Evolutionary conservation across 2,797 vertebrate species (phyloP), one percentile per base, ranked within the genome.

Genomic region (Varecia variegata): DNA sequence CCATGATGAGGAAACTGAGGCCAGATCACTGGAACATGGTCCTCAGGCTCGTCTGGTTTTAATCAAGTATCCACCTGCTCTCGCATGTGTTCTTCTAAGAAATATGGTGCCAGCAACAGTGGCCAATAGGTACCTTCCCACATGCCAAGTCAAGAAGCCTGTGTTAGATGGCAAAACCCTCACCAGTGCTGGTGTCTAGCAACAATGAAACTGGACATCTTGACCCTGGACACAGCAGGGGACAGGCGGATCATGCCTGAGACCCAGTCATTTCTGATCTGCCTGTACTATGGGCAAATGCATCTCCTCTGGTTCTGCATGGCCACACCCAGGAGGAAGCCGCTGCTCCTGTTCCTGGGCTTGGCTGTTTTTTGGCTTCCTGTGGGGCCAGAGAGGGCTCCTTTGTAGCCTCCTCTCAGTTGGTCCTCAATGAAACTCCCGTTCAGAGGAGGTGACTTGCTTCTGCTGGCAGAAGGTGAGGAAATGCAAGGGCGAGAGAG

Each of bases 71-170:
- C 74, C 20, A 9, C 5, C 10, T 17, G 2, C 32, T 27, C 13
- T 10, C 38, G 8, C 13, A 12, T 14, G 43, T 5, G 5, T 30
- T 21, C 32, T 25, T 52, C 23, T 40, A 27, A 60, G 70, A 52
- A 43, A 58, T 32, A 52, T 4, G 14, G 84, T 1, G 0, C 20
- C 2, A 0, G 21, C 14, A 40, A 35, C 45, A 3, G 18, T 0
- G n/a, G 15, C 67, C 30, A 23, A 4, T 12, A 35, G 9, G 25
- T 1, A 15, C 76, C 47, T 4, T 10, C n/a, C 25, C 27, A 50
- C 14, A 10, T 0, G 6, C 3, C 12, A 25, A 50, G 65, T 73
- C 52, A 23, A 35, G 52, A 38, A 43, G 20, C 12, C 15, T 12
- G 1, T 0, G 11, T 45, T 20, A 43, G 35, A 68, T 20, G 71